These are phyloP conservation scores for Pyrochroa serraticornis DNA, from an alignment of 2,888 invertebrate species.

Conservation along the genomic window DNA sequence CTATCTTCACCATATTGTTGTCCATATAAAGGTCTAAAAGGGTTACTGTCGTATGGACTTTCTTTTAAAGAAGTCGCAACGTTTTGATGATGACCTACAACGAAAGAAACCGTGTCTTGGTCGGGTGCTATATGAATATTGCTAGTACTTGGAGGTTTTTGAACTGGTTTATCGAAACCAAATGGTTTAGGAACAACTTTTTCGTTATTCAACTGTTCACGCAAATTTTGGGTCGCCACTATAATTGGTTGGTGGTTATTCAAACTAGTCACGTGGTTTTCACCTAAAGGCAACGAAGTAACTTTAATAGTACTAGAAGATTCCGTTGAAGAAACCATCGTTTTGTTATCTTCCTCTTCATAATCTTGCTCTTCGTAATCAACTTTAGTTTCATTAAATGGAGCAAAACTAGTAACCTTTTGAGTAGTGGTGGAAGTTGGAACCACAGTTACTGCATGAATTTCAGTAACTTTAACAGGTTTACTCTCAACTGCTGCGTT, in stretches of 20 bases:
- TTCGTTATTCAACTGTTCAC: constrained; percentile 55
- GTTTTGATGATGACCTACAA: constrained; percentile 68
- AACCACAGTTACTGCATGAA: constrained; percentile 31
- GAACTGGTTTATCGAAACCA: constrained; percentile 46
- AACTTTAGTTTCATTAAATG: constrained; percentile 32
- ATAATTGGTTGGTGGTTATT: constrained; percentile 50
- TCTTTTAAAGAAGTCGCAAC: constrained; percentile 63
- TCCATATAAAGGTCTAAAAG: constrained; percentile 51
- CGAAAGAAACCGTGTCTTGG: constrained; percentile 69
- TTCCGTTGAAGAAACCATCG: constrained; percentile 29
- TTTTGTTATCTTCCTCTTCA: constrained; percentile 31
- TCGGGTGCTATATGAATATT: constrained; percentile 68
- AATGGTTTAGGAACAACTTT: constrained; percentile 49
- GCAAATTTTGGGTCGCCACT: constrained; percentile 54
- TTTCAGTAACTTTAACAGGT: constrained; percentile 27
- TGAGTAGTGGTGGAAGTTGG: constrained; percentile 21
- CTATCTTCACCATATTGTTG: constrained; percentile 31
- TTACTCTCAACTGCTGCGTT: constrained; percentile 49
- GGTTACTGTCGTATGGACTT: constrained; percentile 57
- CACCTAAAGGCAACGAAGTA: constrained; percentile 57
- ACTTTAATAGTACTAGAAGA: constrained; percentile 44
- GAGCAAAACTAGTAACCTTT: constrained; percentile 36
- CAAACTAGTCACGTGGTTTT: constrained; percentile 50
- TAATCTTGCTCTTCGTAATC: constrained; percentile 33
- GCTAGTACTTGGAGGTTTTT: constrained; percentile 63